Percentiles rank a stretch among this genome's conserved stretches.
These are phyloP conservation scores for Onychomys arenicola DNA, from an alignment of 2,797 vertebrate genomes.

Conservation along the genomic window DNA sequence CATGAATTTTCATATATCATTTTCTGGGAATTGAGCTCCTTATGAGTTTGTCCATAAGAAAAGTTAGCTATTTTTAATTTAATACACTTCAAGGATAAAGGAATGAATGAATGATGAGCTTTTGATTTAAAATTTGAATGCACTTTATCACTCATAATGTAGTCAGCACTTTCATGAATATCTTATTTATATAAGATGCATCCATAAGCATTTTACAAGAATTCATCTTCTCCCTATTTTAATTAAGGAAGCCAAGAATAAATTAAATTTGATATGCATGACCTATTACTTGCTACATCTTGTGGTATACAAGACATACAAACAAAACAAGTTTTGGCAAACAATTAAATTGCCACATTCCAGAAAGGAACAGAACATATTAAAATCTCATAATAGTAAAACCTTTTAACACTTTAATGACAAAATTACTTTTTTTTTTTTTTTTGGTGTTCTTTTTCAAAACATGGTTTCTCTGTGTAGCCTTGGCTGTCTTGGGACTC, in stretches of 20 bases:
- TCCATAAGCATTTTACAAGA: constrained; percentile 68
- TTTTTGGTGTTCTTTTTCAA: no score
- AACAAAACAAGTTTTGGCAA: constrained; percentile 67
- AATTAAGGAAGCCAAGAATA: constrained; percentile 75
- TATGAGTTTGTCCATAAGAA: constrained; percentile 9
- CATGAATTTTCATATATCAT: neutral
- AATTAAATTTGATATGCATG: constrained; percentile 74
- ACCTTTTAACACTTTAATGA: constrained; percentile 23
- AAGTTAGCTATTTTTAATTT: constrained; percentile 26
- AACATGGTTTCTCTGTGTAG: no score
- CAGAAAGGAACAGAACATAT: constrained; percentile 29
- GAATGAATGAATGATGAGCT: constrained; percentile 53
- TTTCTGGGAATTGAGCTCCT: neutral
- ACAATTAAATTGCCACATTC: constrained; percentile 18
- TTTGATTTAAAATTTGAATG: constrained; percentile 70
- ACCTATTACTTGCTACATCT: constrained; percentile 64
- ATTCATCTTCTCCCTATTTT: constrained; percentile 65
- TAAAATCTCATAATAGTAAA: neutral
- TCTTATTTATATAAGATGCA: constrained; percentile 68
- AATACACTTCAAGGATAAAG: constrained; percentile 33
- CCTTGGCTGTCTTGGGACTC: no score
- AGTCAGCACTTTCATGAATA: constrained; percentile 70
- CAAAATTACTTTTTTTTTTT: neutral
- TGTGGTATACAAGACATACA: constrained; percentile 58
- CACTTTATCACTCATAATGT: constrained; percentile 54